phyloP scores from a whole-genome alignment of 2,888 invertebrate genomes.

The Capitulum mitella region DNA sequence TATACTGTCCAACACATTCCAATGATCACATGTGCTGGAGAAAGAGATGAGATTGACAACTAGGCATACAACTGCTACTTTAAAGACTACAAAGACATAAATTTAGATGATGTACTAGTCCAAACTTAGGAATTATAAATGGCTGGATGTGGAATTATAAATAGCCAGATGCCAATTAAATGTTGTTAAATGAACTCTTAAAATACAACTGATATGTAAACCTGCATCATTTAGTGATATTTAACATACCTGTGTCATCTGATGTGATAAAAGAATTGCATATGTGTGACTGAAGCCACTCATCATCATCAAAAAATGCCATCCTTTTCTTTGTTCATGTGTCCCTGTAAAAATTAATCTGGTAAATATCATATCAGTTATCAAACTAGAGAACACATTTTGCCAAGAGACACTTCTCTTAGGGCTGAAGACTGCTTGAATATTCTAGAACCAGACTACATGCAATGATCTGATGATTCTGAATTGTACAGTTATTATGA shows the following conservation, averaged over 20 bases:
- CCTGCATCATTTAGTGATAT: constrained; percentile 36
- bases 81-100: background rate
- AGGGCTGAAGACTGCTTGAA: too few species aligned
- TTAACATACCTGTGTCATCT: constrained; percentile 35
- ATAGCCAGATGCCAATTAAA: background rate
- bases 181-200: constrained; percentile 24
- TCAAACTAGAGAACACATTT: too few species aligned
- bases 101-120: background rate
- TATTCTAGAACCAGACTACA: too few species aligned
- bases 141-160: background rate
- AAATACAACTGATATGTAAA: constrained; percentile 13
- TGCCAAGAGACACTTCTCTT: too few species aligned
- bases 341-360: too few species aligned
- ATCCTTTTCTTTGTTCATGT: constrained; percentile 22
- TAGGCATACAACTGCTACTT: background rate
- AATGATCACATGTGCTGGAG: too few species aligned
- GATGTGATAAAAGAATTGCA: constrained; percentile 35
- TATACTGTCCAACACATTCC: too few species aligned
- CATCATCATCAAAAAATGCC: constrained; percentile 37
- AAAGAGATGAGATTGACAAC: too few species aligned
- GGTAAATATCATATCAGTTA: too few species aligned
- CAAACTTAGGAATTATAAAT: background rate
- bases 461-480: too few species aligned
- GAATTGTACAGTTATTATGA: too few species aligned
- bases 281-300: constrained; percentile 35